Evolutionary conservation across 2,113 vertebrate species (phyloP).

Genomic region (Coptodon bakossiorum): DNA sequence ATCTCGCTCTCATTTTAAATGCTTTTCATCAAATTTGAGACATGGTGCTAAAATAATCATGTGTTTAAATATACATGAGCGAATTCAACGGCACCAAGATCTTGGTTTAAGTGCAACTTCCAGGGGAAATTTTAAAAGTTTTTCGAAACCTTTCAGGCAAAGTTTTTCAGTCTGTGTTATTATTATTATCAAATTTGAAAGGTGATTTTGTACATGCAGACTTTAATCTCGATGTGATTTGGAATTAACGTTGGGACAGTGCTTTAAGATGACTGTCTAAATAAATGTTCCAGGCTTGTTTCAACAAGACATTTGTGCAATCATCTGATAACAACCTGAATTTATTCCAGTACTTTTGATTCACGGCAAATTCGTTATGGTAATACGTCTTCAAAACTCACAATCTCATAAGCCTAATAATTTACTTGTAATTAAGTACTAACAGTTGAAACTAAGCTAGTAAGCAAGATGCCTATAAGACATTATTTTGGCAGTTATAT

Average conservation of each 20-base stretch:
- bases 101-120: not conserved
- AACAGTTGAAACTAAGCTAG: not conserved
- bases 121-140: not conserved
- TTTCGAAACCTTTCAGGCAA: not conserved
- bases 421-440: not conserved
- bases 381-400: not conserved
- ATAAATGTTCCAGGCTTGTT: not conserved
- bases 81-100: accelerated
- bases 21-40: not conserved
- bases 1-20: not conserved
- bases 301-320: not conserved
- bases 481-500: not conserved
- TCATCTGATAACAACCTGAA: not conserved
- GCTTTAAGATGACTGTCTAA: not conserved
- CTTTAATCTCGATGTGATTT: not conserved
- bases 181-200: not conserved
- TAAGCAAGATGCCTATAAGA: not conserved
- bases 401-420: not conserved
- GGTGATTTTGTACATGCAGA: not conserved
- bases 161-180: not conserved
- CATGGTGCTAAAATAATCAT: not conserved
- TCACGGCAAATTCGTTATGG: not conserved
- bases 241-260: not conserved
- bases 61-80: not conserved
- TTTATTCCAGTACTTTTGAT: not conserved